Evolutionary conservation across 2,888 invertebrate species (phyloP).

Genomic region (Esperia sulphurella): DNA sequence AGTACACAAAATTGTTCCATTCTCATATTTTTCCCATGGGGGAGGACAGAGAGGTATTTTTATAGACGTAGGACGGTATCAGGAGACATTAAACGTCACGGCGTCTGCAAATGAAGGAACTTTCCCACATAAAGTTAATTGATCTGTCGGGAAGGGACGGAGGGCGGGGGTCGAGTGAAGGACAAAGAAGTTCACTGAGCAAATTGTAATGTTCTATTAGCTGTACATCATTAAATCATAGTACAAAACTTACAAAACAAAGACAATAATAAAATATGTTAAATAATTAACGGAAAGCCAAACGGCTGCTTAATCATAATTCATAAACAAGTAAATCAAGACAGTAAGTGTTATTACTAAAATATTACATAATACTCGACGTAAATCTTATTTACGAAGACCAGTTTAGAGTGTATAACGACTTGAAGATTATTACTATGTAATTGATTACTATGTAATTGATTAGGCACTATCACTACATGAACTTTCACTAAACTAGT

Average conservation of each 20-base stretch:
- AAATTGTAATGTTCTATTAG: slow-evolving; percentile 20
- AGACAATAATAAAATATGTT: slow-evolving; percentile 4
- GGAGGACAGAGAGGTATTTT: neutral
- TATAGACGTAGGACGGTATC: neutral
- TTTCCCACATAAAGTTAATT: slow-evolving; percentile 24
- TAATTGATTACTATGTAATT: neutral
- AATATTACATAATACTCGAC: neutral
- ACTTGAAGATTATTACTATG: neutral
- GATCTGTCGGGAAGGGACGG: slow-evolving; percentile 12
- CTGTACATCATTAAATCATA: slow-evolving; percentile 19
- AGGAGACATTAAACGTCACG: slow-evolving; percentile 4
- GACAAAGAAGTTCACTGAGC: slow-evolving; percentile 14
- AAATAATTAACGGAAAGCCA: too few relatives aligned
- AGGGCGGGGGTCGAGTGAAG: slow-evolving; percentile 15
- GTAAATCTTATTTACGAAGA: neutral
- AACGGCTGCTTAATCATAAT: neutral
- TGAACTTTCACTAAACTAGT: neutral
- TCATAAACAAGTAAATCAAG: slow-evolving; percentile 1
- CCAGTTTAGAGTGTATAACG: neutral
- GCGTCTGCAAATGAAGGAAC: slow-evolving; percentile 6
- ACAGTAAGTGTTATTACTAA: neutral
- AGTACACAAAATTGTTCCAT: slow-evolving; percentile 3
- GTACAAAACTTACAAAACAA: slow-evolving; percentile 13
- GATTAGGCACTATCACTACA: too few relatives aligned
- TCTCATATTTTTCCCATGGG: slow-evolving; percentile 1